Conservation (phyloP, 2,888 invertebrate genomes). For the Melangyna quadrimaculata region DNA sequence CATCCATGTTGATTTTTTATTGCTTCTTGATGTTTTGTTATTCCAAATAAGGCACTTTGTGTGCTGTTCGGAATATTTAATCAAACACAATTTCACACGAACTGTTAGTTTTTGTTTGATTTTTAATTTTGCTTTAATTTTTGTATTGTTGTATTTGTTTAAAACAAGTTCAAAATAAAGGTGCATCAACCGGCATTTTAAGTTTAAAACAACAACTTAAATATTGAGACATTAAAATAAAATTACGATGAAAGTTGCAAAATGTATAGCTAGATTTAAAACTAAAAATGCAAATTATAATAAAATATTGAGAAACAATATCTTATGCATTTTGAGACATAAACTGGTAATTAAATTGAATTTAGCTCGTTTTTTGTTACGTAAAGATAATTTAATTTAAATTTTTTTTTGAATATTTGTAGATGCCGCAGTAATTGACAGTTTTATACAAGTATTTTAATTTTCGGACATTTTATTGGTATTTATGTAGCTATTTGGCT, state of each 20-base stretch:
- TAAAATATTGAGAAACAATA: not conserved
- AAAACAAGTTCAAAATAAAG: slow-evolving; percentile 8
- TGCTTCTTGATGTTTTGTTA: slow-evolving; percentile 23
- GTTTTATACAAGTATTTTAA: not conserved
- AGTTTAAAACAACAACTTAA: not conserved
- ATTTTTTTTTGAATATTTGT: not conserved
- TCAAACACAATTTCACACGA: slow-evolving; percentile 43
- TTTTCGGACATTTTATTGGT: not conserved
- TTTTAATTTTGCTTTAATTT: slow-evolving; percentile 23
- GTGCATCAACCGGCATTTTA: not conserved
- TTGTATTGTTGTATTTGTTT: not conserved
- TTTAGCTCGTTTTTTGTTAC: not conserved
- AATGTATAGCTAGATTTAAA: not conserved
- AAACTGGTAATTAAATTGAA: not conserved
- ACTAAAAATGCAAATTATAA: not conserved
- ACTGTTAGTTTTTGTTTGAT: slow-evolving; percentile 14
- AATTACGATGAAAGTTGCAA: not conserved
- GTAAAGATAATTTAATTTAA: not conserved
- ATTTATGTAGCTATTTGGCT: not conserved
- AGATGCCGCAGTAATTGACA: too few species aligned
- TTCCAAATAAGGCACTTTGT: slow-evolving; percentile 53
- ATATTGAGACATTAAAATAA: slow-evolving; percentile 17
- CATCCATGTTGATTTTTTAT: slow-evolving; percentile 29
- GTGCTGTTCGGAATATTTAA: slow-evolving; percentile 52
- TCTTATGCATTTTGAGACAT: not conserved